phyloP scores from a whole-genome alignment of 2,113 vertebrate species.

The Chaetodon auriga region DNA sequence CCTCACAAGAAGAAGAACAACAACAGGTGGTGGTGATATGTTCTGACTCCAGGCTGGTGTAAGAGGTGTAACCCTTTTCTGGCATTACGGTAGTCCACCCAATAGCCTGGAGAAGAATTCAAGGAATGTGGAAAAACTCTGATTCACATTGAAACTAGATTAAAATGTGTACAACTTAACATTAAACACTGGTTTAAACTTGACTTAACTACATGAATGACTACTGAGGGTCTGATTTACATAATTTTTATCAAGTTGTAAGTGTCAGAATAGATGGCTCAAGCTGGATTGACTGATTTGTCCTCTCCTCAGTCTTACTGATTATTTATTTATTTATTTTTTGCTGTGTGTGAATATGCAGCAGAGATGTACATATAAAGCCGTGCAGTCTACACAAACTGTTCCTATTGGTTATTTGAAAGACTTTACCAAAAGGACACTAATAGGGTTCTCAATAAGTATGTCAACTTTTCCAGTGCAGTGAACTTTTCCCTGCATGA shows the following conservation, averaged over 20 bases:
- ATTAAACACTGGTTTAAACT: slow-evolving; percentile 12
- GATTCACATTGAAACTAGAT: slow-evolving; percentile 83
- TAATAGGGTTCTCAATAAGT: slow-evolving; percentile 53
- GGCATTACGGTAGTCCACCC: slow-evolving; percentile 84
- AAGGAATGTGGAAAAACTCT: slow-evolving; percentile 87
- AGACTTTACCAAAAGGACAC: slow-evolving; percentile 26
- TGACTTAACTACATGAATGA: neutral
- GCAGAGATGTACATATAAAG: neutral
- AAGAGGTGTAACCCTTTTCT: slow-evolving; percentile 20
- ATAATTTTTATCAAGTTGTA: neutral
- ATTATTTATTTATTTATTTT: neutral
- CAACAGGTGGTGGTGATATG: neutral
- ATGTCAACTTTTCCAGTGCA: slow-evolving; percentile 49
- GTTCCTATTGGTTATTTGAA: neutral
- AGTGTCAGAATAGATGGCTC: neutral
- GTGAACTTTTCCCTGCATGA: slow-evolving; percentile 74
- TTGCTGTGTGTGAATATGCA: neutral
- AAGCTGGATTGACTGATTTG: neutral
- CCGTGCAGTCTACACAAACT: neutral
- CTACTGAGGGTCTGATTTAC: neutral
- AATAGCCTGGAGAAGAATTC: slow-evolving; percentile 85
- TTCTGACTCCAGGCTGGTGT: slow-evolving; percentile 4
- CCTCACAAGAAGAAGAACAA: neutral
- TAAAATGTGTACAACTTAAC: slow-evolving; percentile 63
- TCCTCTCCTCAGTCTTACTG: neutral